phyloP scores from a whole-genome alignment of 2,797 vertebrate genomes.

The Chromis chromis region DNA sequence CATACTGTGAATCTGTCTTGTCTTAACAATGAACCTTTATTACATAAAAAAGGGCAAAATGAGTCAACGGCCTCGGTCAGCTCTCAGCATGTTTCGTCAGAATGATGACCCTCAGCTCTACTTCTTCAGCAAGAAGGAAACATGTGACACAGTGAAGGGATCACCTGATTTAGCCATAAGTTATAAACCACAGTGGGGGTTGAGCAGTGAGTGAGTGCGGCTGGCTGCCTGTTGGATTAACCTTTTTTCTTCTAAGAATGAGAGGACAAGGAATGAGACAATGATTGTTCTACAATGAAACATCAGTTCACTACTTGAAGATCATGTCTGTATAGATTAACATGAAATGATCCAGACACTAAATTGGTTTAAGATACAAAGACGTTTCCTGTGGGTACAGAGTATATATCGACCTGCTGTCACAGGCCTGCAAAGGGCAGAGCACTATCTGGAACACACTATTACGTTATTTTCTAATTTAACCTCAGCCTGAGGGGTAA shows the following conservation, averaged over 20 bases:
- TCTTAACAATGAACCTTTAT: constrained; percentile 2
- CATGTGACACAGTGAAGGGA: constrained; percentile 75
- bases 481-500: constrained; percentile 78
- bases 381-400: constrained; percentile 64
- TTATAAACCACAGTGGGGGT: constrained; percentile 41
- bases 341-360: constrained; percentile 42
- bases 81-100: constrained; percentile 25
- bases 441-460: constrained; percentile 65
- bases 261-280: constrained; percentile 10
- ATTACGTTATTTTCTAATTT: constrained; percentile 85
- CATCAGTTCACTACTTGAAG: constrained; percentile 15
- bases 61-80: constrained; percentile 10
- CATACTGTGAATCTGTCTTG: not conserved
- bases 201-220: constrained; percentile 22
- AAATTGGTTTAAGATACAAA: constrained; percentile 59
- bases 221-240: constrained; percentile 46
- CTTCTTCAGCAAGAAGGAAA: constrained; percentile 55
- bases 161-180: constrained; percentile 76
- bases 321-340: constrained; percentile 44
- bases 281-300: constrained; percentile 22
- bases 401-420: constrained; percentile 59
- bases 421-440: constrained; percentile 80
- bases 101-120: constrained; percentile 47
- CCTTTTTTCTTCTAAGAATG: constrained; percentile 23
- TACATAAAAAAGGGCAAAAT: constrained; percentile 21